Base-by-base conservation (phyloP, 2,797 vertebrate genomes). In the Sebastes minor region DNA sequence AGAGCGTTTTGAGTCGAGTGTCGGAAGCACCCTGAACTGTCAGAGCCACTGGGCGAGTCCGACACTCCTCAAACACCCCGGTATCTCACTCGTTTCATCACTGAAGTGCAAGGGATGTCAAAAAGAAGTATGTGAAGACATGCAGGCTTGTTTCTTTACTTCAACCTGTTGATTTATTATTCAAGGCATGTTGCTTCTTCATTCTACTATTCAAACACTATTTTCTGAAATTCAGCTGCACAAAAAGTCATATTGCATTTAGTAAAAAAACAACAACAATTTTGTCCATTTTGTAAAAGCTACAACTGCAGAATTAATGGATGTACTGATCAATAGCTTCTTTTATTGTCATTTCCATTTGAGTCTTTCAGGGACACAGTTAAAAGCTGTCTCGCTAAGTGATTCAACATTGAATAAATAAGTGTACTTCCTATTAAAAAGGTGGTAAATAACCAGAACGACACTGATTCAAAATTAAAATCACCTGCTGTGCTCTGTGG, bases 1-100 rank as follows among this genome's bases (percentile, higher is more conserved):
- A 16, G 14, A 76, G 62, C 16, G 8, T 42, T 30, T 68, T 76
- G 86, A 89, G 66, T 63, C 2, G 53, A 73, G 76, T 20, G 80
- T 72, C 1, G 30, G 56, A 80, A 18, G 57, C 49, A 6, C 55
- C 25, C 69, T 74, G 74, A 74, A 74, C 76, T 76, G 63, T 23
- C 67, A 14, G 67, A 2, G 80, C 78, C 63, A 67, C n/a, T 1
- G 82, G 46, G 79, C 67, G 2, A 63, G 75, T 83, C 78, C 62
- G 10, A 42, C 70, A 53, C 56, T 56, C 25, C 20, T 74, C 52
- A 64, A 61, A 77, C 86, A 76, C 64, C 28, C 38, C 0, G 25
- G 35, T 72, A 0, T 49, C 46, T 49, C 46, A 49, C 46, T 49
- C 3, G 46, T 18, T 49, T 20, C 22, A 60, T 68, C 60, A 27